Conservation (phyloP, 2,797 vertebrate genomes). For the Erpetoichthys calabaricus region DNA sequence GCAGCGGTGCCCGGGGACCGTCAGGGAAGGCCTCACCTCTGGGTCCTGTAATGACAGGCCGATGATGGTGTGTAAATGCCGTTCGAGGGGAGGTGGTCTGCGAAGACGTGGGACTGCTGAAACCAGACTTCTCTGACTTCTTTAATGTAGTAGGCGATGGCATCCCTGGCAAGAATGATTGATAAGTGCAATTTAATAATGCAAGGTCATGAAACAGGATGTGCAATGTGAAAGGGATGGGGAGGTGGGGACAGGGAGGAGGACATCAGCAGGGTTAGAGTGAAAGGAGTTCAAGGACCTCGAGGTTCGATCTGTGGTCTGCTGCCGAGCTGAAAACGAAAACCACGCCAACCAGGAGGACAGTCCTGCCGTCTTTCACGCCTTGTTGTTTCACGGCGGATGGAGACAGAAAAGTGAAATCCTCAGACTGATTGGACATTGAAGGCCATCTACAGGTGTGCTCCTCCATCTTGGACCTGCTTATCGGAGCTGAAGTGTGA, state of each 20-base stretch:
- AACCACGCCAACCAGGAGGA: too few species aligned
- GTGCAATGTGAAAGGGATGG: constrained; percentile 40
- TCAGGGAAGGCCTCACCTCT: constrained; percentile 74
- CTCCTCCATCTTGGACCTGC: too few species aligned
- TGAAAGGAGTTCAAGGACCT: not conserved
- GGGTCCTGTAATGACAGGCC: constrained; percentile 89
- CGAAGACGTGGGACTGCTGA: constrained; percentile 77
- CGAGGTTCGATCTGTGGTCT: too few species aligned
- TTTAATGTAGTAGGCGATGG: constrained; percentile 82
- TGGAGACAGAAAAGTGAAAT: too few species aligned
- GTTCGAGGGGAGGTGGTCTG: constrained; percentile 84
- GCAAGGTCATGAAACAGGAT: constrained; percentile 55
- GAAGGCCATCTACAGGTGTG: too few species aligned
- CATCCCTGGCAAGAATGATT: constrained; percentile 86
- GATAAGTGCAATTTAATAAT: constrained; percentile 74
- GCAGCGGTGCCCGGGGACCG: not conserved
- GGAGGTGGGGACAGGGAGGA: constrained; percentile 8
- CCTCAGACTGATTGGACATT: too few species aligned
- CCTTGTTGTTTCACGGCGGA: too few species aligned
- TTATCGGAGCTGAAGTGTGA: too few species aligned
- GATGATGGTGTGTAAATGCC: constrained; percentile 91
- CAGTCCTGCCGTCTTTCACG: too few species aligned
- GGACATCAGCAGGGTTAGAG: constrained; percentile 3
- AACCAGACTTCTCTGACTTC: constrained; percentile 95
- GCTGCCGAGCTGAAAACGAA: too few species aligned